A percentile compares a stretch with the other conserved stretches of the same genome.
phyloP scores from a whole-genome alignment of 2,888 invertebrate genomes.

The Apotomis turbidana region DNA sequence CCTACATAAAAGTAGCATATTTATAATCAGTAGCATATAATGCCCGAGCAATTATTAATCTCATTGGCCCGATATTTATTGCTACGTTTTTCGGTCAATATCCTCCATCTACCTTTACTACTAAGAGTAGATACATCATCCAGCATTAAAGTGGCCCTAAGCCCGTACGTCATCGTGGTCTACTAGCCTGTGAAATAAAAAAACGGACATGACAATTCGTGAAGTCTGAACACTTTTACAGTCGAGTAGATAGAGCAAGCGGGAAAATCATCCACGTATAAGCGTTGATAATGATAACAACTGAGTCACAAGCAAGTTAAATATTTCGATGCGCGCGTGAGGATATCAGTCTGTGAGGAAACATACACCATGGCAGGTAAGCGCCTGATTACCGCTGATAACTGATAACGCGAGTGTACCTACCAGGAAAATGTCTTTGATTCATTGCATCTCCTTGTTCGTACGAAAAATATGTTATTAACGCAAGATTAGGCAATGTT shows the following conservation, averaged over 20 bases:
- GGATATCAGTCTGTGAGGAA: conserved; percentile 49
- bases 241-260: conserved; percentile 14
- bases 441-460: conserved; percentile 11
- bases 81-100: too few relatives aligned
- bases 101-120: too few relatives aligned
- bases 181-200: too few relatives aligned
- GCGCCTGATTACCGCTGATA: conserved; percentile 52
- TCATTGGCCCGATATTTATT: too few relatives aligned
- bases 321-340: conserved; percentile 46
- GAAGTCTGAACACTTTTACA: not conserved
- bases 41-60: too few relatives aligned
- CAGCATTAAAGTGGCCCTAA: too few relatives aligned
- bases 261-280: conserved; percentile 27
- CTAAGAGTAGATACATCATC: too few relatives aligned
- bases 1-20: too few relatives aligned
- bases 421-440: conserved; percentile 41
- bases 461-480: not conserved
- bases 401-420: conserved; percentile 48
- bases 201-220: too few relatives aligned
- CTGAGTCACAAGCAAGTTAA: conserved; percentile 43
- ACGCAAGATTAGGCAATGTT: not conserved
- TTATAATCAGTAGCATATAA: too few relatives aligned
- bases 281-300: conserved; percentile 18
- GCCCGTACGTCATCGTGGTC: too few relatives aligned
- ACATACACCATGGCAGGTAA: conserved; percentile 59